These are phyloP conservation scores for Nomada flava DNA, from an alignment of 2,888 invertebrate genomes.

Conservation along the genomic window DNA sequence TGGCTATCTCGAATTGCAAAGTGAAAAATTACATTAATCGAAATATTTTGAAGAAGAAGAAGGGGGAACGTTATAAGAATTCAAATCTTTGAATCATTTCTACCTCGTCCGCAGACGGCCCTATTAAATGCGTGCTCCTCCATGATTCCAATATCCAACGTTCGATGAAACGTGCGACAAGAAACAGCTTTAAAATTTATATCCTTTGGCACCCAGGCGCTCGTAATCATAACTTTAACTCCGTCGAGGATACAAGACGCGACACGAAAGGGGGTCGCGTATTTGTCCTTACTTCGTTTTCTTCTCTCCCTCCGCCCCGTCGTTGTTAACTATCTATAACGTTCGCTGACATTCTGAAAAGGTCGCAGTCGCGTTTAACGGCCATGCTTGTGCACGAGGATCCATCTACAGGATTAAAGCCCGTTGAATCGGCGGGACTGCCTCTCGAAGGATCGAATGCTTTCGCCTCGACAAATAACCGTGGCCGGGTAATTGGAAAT, in stretches of 20 bases:
- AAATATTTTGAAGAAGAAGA: too few relatives aligned
- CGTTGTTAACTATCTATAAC: slow-evolving; percentile 43
- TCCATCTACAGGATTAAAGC: slow-evolving; percentile 48
- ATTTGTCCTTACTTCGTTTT: slow-evolving; percentile 21
- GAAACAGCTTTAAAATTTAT: slow-evolving; percentile 63
- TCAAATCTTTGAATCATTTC: slow-evolving; percentile 13
- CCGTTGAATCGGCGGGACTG: slow-evolving; percentile 11
- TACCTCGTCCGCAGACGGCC: slow-evolving; percentile 3
- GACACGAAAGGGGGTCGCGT: slow-evolving; percentile 23
- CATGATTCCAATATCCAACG: slow-evolving; percentile 52
- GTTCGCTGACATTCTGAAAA: slow-evolving; percentile 63
- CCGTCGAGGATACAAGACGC: slow-evolving; percentile 34
- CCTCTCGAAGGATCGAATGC: slow-evolving; percentile 16
- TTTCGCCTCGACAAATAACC: slow-evolving; percentile 29
- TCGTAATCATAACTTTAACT: slow-evolving; percentile 67
- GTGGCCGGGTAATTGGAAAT: slow-evolving; percentile 27
- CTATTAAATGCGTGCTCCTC: slow-evolving; percentile 52
- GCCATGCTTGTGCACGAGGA: slow-evolving; percentile 22
- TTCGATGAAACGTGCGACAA: slow-evolving; percentile 37
- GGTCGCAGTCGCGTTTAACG: slow-evolving; percentile 55
- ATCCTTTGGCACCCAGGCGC: slow-evolving; percentile 41
- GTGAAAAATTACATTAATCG: too few relatives aligned
- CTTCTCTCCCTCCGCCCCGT: background rate
- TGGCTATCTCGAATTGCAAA: too few relatives aligned
- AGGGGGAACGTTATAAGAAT: slow-evolving; percentile 11